Base-by-base conservation (phyloP, 2,888 invertebrate species). In the Ochropleura plecta region DNA sequence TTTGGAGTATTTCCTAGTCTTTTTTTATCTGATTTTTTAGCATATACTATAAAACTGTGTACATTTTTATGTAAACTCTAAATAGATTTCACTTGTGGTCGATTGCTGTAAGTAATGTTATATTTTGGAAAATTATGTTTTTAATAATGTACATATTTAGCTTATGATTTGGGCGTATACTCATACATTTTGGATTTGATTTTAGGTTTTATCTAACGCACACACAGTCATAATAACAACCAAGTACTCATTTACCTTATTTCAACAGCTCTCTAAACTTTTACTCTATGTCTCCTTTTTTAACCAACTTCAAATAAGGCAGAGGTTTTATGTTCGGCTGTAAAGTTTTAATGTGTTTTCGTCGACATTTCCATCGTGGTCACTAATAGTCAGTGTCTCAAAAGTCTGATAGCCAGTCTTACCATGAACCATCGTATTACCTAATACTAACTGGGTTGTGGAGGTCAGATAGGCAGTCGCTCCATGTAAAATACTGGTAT, bases 1-100 rank as follows among this genome's bases (percentile, higher is more conserved):
- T 93, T 92, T 88, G 84, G 90, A 90, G 91, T 82, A 85, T 73
- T 71, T 85, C 91, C 95, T 95, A 95, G 95, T 95, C 95, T 90
- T 92, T 91, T 77, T 92, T 91, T 91, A 94, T 94, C 94, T 94
- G 93, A 94, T 92, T 93, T 91, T 90, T 90, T 90, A 88, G 84
- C 75, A 82, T 87, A 86, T 86, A 85, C 81, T 82, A 63, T 82
- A 86, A 44, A 62, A 14, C 78, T 87, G 68, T 88, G 87, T 87
- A 90, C 80, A 86, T 88, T 86, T 83, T 86, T 85, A 86, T 84
- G 86, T 89, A 73, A 85, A 85, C 93, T 92, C 88, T 78, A 81
- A 91, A 92, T 93, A 92, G 91, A 94, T 94, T 94, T 92, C 86
- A 88, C 92, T 91, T 86, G 80, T 92, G 92, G 92, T 94, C 92